Percentiles rank a stretch among this genome's conserved stretches.
These are phyloP conservation scores for Ormyrus rosae DNA, from an alignment of 2,888 invertebrate genomes.

Conservation along the genomic window DNA sequence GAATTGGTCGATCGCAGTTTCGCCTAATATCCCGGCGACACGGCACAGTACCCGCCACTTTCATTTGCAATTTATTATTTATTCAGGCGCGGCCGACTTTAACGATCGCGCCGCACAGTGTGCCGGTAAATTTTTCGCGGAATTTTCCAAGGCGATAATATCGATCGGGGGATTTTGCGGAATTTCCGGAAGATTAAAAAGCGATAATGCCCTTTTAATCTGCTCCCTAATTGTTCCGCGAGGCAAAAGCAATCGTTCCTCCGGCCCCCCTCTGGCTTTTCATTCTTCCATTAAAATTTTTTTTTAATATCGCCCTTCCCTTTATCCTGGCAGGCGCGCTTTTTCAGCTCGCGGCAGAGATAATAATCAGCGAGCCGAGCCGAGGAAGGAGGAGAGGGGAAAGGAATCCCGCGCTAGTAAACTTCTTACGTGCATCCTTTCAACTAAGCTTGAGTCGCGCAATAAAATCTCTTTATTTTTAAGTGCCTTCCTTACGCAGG, in stretches of 20 bases:
- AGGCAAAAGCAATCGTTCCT: too few species aligned
- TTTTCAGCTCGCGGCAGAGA: slow-evolving; percentile 4
- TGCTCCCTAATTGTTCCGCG: too few species aligned
- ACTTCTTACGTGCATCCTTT: slow-evolving; percentile 6
- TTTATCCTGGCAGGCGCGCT: slow-evolving; percentile 10
- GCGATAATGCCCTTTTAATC: too few species aligned
- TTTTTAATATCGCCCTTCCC: slow-evolving; percentile 17
- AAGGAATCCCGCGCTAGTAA: slow-evolving; percentile 5
- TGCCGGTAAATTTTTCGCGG: too few species aligned
- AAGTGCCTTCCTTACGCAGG: background rate
- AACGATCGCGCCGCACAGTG: too few species aligned
- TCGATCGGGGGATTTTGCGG: too few species aligned
- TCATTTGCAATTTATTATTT: background rate
- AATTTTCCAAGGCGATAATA: too few species aligned
- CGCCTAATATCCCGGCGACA: slow-evolving; percentile 18
- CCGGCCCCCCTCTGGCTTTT: slow-evolving; percentile 4
- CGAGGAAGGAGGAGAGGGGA: background rate
- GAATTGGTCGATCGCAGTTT: slow-evolving; percentile 13
- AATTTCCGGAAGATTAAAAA: too few species aligned
- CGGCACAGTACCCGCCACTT: slow-evolving; percentile 5
- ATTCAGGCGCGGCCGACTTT: too few species aligned
- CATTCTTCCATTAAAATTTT: slow-evolving; percentile 20
- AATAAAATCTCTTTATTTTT: background rate
- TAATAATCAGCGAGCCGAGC: slow-evolving; percentile 5
- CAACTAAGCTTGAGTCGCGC: background rate